Percentiles rank a stretch among this genome's conserved stretches.
These are phyloP conservation scores for Aldrovandia affinis DNA, from an alignment of 2,797 vertebrate species.

Conservation along the genomic window DNA sequence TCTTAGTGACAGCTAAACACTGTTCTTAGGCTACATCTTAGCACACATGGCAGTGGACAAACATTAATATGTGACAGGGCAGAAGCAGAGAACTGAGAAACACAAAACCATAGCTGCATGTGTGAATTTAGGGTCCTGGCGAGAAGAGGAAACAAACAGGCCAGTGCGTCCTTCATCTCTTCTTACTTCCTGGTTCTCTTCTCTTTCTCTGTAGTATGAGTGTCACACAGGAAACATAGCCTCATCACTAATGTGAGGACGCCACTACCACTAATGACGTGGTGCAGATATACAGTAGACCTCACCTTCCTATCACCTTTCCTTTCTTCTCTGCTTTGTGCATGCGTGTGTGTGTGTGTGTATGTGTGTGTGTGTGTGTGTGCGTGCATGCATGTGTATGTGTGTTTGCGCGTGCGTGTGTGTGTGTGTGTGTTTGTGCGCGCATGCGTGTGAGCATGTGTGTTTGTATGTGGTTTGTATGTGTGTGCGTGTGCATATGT, in stretches of 20 bases:
- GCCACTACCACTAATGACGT: neutral
- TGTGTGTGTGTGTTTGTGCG: constrained; percentile 40
- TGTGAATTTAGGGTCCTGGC: neutral
- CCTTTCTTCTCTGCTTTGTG: constrained; percentile 44
- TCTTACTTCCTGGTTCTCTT: constrained; percentile 64
- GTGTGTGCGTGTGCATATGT: too few species aligned
- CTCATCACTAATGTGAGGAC: neutral
- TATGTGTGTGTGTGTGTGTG: constrained; percentile 29
- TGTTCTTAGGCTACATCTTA: neutral
- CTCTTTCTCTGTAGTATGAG: constrained; percentile 65
- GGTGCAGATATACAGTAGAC: constrained; percentile 69
- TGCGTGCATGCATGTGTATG: constrained; percentile 24
- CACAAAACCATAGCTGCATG: neutral
- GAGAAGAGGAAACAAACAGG: neutral
- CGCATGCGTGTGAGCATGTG: constrained; percentile 38
- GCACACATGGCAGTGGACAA: neutral
- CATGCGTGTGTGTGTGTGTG: constrained; percentile 29
- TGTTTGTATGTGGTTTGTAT: constrained; percentile 21
- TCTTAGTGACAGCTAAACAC: neutral
- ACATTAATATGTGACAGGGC: neutral
- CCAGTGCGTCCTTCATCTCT: constrained; percentile 45
- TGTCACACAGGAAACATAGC: constrained; percentile 51
- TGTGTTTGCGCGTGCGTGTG: constrained; percentile 39
- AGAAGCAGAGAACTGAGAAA: neutral
- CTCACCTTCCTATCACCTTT: constrained; percentile 54